Evolutionary conservation across 2,797 vertebrate species (phyloP).

Genomic region (Lepus oiostolus): DNA sequence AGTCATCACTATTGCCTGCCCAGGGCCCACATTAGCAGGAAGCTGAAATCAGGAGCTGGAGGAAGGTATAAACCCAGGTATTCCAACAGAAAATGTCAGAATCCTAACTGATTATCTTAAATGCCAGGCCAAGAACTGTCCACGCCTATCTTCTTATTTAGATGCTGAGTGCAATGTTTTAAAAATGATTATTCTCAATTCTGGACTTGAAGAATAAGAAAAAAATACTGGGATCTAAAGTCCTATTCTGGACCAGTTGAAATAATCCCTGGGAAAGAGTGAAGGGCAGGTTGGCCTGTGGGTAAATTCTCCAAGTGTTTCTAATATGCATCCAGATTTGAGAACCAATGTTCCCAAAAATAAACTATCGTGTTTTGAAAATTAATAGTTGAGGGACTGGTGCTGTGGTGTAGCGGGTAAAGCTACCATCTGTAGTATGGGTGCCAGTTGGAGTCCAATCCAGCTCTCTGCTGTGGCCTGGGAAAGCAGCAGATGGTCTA

Average conservation of each 20-base stretch:
- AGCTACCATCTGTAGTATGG: too few relatives aligned
- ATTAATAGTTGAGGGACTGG: neutral
- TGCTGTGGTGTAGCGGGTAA: too few relatives aligned
- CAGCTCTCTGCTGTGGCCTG: too few relatives aligned
- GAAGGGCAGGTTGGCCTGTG: neutral
- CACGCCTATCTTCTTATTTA: neutral
- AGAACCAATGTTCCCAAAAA: neutral
- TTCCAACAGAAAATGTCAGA: too few relatives aligned
- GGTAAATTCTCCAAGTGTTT: neutral
- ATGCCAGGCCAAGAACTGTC: too few relatives aligned
- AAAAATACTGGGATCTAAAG: neutral
- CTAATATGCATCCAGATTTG: neutral
- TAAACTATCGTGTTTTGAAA: constrained; percentile 47
- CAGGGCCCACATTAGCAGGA: too few relatives aligned
- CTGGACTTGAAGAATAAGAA: neutral
- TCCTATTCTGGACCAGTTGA: neutral
- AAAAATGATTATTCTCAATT: neutral
- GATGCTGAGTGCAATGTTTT: neutral
- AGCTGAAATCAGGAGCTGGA: too few relatives aligned
- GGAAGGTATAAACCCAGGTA: too few relatives aligned
- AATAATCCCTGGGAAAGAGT: neutral
- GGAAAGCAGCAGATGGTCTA: too few relatives aligned
- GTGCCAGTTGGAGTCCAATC: too few relatives aligned
- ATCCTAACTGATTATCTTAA: too few relatives aligned
- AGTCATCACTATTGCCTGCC: too few relatives aligned